A percentile compares a stretch with the other conserved stretches of the same genome.
Conservation (phyloP, 2,113 vertebrate species). For the Psammodynastes pulverulentus region DNA sequence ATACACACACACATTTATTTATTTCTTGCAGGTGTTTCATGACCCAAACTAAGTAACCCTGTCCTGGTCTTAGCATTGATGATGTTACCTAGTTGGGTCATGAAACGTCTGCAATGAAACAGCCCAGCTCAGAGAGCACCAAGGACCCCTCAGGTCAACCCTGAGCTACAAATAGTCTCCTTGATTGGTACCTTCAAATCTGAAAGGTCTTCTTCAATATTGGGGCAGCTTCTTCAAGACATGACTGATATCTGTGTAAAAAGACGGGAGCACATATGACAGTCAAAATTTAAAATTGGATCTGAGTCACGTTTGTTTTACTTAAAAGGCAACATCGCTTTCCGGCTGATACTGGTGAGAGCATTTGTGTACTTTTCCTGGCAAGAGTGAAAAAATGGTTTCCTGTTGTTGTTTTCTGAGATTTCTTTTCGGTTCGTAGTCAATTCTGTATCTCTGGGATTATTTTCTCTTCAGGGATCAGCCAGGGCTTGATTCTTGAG, state of each 20-base stretch:
- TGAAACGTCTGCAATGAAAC: not conserved
- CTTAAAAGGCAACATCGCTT: not conserved
- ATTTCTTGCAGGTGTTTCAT: not conserved
- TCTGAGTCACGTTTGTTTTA: not conserved
- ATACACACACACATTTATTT: slow-evolving; percentile 6
- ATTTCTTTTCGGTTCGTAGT: not conserved
- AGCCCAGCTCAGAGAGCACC: not conserved
- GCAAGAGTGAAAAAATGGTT: not conserved
- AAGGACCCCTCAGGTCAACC: not conserved
- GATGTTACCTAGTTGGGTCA: not conserved
- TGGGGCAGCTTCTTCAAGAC: not conserved
- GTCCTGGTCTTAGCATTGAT: not conserved
- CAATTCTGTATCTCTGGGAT: not conserved
- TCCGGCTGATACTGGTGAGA: not conserved
- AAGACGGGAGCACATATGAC: not conserved
- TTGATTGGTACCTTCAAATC: not conserved
- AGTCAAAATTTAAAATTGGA: not conserved
- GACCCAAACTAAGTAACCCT: not conserved
- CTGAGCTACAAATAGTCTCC: not conserved
- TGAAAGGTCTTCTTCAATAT: not conserved
- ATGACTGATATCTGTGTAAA: not conserved
- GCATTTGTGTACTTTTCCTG: not conserved
- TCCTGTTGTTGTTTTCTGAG: not conserved
- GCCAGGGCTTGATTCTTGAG: not conserved
- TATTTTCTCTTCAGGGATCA: not conserved